Conservation (phyloP, 2,113 vertebrate genomes). For the Melanostigma gelatinosum region DNA sequence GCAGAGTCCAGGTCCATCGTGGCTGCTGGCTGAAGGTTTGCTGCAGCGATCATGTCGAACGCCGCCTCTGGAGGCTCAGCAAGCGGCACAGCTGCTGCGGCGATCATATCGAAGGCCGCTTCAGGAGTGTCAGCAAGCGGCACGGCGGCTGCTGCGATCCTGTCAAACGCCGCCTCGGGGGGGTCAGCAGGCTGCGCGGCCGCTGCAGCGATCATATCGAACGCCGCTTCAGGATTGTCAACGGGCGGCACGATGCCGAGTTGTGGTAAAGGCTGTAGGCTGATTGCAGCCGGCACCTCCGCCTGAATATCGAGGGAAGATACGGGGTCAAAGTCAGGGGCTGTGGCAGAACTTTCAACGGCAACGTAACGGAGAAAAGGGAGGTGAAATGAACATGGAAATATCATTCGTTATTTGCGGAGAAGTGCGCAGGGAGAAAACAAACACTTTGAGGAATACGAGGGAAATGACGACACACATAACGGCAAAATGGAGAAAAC, state of each 20-base stretch:
- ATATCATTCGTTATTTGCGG: neutral
- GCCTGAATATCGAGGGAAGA: slow-evolving; percentile 24
- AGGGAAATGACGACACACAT: no score
- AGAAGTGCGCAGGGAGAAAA: neutral
- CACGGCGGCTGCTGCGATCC: neutral
- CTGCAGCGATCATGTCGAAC: slow-evolving; percentile 70
- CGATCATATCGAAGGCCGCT: slow-evolving; percentile 35
- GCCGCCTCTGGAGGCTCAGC: slow-evolving; percentile 57
- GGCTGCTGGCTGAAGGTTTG: slow-evolving; percentile 58
- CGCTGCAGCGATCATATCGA: slow-evolving; percentile 70
- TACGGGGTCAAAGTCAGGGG: neutral
- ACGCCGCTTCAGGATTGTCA: slow-evolving; percentile 63
- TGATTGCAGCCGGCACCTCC: slow-evolving; percentile 17
- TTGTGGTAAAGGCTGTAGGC: slow-evolving; percentile 43
- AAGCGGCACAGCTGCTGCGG: slow-evolving; percentile 20
- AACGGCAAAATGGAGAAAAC: no score
- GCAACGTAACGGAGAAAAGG: neutral
- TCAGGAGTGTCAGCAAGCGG: neutral
- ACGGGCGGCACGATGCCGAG: slow-evolving; percentile 21
- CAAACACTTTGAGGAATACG: no score
- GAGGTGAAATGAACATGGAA: neutral
- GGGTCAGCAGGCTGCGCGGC: neutral
- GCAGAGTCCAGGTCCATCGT: slow-evolving; percentile 21
- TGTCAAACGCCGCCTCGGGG: neutral
- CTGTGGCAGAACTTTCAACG: neutral